Base-by-base conservation (phyloP, 1,140 invertebrate genomes). In the Hylyphantes graminicola region DNA sequence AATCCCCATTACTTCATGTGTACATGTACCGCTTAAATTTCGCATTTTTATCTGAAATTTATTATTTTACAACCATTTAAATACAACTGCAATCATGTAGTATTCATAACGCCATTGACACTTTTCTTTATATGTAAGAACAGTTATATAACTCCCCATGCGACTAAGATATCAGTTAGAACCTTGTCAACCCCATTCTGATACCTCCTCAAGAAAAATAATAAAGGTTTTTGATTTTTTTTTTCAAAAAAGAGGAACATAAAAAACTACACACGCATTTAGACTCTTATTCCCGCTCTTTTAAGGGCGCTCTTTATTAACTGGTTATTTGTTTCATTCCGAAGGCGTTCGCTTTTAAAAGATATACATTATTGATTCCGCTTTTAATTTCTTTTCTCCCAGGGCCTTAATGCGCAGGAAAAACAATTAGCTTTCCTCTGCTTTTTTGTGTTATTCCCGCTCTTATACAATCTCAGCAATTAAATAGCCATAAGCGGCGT, bases 361-460 rank as follows among this genome's bases (percentile, higher is more conserved):
- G 80, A 82, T 82, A 82, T 82, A 82, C 80, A 82, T 82, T 82
- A 82, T 82, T 75, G 80, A 82, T 82, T 82, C 50, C 74, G 80
- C 70, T 74, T 82, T 82, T 74, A 74, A 82, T 82, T 82, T 75
- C 61, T 73, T 65, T 65, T 55, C 68, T 65, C 55, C 64, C 35
- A 35, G 35, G 35, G 35, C 55, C n/a, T 63, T 35, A 35, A 35
- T 35, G 35, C 35, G 1, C 78, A 50, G 72, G 75, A 77, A 82
- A 82, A 82, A 74, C 80, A 82, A 82, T 82, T 82, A 82, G 80
- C 80, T 74, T 65, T 61, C 72, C 35, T 54, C 19, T 73, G 64
- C 35, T 35, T 35, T 35, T 35, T 35, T 35, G 35, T 35, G 5
- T 35, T 35, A 35, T 35, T 35, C 35, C 35, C 35, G 35, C 5